Percentiles rank a stretch among this genome's conserved stretches.
Conservation (phyloP, 2,113 vertebrate species). For the Xiphophorus couchianus region DNA sequence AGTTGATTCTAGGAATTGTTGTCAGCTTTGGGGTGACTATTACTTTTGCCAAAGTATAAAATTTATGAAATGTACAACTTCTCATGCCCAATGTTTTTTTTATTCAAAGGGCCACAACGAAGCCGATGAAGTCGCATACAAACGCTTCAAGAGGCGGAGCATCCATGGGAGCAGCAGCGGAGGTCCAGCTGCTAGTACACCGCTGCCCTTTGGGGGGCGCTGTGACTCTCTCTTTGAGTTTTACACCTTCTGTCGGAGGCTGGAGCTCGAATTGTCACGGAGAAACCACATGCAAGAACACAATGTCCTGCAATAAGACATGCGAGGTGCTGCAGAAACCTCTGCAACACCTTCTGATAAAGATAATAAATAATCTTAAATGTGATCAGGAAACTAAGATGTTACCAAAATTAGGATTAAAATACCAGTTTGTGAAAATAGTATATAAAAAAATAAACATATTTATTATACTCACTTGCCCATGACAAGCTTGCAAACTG, state of each 20-base stretch:
- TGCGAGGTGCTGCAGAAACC: conserved; percentile 25
- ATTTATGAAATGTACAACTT: too few relatives aligned
- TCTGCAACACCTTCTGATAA: background rate
- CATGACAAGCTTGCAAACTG: too few relatives aligned
- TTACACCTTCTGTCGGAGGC: conserved; percentile 63
- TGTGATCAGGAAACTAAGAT: too few relatives aligned
- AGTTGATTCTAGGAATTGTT: background rate
- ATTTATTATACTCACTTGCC: too few relatives aligned
- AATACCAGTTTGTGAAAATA: too few relatives aligned
- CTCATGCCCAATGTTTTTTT: background rate
- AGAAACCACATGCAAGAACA: conserved; percentile 1
- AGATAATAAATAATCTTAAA: too few relatives aligned
- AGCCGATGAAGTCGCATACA: conserved; percentile 35
- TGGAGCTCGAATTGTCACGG: conserved; percentile 66
- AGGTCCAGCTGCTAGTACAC: conserved; percentile 68
- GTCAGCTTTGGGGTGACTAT: background rate
- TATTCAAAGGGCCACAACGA: conserved; percentile 29
- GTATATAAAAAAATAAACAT: too few relatives aligned
- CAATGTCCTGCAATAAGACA: background rate
- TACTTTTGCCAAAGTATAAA: background rate
- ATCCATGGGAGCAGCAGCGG: conserved; percentile 9
- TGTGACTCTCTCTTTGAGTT: conserved; percentile 44
- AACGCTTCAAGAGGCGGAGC: conserved; percentile 64
- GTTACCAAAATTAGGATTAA: too few relatives aligned
- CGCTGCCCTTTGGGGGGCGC: conserved; percentile 77